Evolutionary conservation across 2,888 invertebrate genomes (phyloP).

Genomic region (Branchinecta sandiegonensis): DNA sequence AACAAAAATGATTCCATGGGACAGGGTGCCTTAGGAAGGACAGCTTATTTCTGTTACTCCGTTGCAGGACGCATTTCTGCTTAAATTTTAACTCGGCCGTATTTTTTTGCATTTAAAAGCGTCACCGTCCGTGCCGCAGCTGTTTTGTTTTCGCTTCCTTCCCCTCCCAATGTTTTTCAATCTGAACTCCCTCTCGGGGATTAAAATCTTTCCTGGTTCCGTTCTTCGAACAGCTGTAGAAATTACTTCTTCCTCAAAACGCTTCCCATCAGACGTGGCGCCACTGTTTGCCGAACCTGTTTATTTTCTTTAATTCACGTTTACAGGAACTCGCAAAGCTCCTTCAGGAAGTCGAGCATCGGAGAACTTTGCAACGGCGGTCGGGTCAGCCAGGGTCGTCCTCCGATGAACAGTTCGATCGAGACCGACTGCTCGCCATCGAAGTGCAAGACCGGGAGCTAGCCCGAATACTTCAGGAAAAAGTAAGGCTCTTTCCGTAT

Average conservation of each 20-base stretch:
- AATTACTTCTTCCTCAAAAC: too few relatives aligned
- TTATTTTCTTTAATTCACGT: background rate
- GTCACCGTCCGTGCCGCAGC: background rate
- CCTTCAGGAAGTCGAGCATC: background rate
- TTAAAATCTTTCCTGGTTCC: too few relatives aligned
- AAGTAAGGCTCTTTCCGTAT: conserved; percentile 30
- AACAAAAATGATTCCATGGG: too few relatives aligned
- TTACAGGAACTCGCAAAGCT: conserved; percentile 5
- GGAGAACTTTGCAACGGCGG: background rate
- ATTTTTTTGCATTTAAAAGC: too few relatives aligned
- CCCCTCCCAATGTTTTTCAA: background rate
- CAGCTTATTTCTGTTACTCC: too few relatives aligned
- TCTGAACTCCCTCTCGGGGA: background rate
- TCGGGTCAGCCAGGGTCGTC: too few relatives aligned
- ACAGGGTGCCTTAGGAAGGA: too few relatives aligned
- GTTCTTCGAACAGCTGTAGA: too few relatives aligned
- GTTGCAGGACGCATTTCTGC: too few relatives aligned
- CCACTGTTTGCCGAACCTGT: too few relatives aligned
- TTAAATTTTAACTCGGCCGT: too few relatives aligned
- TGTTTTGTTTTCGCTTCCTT: background rate
- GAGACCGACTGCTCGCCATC: conserved; percentile 52
- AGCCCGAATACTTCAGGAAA: conserved; percentile 57
- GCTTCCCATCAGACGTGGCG: too few relatives aligned
- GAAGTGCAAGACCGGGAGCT: conserved; percentile 65
- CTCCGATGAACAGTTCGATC: conserved; percentile 31